Conservation (phyloP, 2,113 vertebrate species). For the Nerophis lumbriciformis region DNA sequence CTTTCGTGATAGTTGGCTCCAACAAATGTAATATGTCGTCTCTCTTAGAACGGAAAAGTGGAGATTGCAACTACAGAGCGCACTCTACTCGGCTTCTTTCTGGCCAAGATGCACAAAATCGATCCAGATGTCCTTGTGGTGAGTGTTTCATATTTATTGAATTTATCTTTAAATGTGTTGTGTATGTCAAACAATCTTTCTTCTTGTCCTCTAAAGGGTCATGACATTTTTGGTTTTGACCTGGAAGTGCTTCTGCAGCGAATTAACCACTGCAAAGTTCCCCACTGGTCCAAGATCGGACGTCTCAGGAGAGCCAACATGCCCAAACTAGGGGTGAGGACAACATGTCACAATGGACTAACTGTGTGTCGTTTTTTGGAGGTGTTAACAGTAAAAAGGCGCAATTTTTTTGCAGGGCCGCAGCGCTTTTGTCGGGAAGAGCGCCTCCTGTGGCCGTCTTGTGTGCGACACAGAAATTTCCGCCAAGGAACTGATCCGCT, state of each 20-base stretch:
- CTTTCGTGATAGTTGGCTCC: not conserved
- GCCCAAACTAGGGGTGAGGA: constrained; percentile 94
- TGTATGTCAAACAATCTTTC: too few relatives aligned
- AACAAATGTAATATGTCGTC: not conserved
- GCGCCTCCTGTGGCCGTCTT: constrained; percentile 89
- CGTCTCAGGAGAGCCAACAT: constrained; percentile 86
- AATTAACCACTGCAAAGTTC: constrained; percentile 88
- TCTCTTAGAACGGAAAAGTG: constrained; percentile 84
- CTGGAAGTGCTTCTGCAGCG: constrained; percentile 94
- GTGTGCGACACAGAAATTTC: constrained; percentile 95
- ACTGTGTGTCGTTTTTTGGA: not conserved
- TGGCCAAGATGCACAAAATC: constrained; percentile 95
- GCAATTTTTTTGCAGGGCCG: constrained; percentile 74
- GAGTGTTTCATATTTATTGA: constrained; percentile 55
- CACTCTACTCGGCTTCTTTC: constrained; percentile 89
- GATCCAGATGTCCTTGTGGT: constrained; percentile 97
- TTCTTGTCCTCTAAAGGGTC: constrained; percentile 77
- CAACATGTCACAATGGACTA: not conserved
- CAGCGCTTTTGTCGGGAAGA: constrained; percentile 89
- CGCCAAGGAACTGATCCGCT: constrained; percentile 94
- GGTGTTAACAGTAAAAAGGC: not conserved
- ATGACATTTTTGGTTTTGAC: constrained; percentile 97
- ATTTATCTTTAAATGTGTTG: not conserved
- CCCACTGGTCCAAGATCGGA: constrained; percentile 96
- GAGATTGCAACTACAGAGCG: constrained; percentile 90